These are phyloP conservation scores for Neopelma chrysocephalum DNA, from an alignment of 2,797 vertebrate species.

Conservation along the genomic window DNA sequence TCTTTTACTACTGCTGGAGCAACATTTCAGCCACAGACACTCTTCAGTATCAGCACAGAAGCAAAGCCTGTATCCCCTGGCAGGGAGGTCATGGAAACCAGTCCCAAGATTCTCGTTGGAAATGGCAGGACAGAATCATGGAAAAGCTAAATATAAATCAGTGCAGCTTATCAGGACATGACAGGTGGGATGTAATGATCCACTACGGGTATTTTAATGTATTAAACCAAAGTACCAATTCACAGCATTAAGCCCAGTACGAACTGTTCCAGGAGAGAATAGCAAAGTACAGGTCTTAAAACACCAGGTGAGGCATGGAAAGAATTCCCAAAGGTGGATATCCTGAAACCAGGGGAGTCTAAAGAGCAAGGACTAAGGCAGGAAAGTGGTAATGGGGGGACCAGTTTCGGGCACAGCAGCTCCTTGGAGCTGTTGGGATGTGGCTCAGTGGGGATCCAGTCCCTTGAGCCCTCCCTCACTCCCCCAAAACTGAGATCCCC, in stretches of 20 bases:
- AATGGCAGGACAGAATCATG: not conserved
- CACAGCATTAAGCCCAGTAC: not conserved
- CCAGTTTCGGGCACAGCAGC: not conserved
- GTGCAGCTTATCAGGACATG: not conserved
- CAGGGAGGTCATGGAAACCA: not conserved
- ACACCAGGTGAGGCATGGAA: not conserved
- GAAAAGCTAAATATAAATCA: not conserved
- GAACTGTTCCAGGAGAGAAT: not conserved
- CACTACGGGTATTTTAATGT: not conserved
- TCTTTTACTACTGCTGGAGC: not conserved
- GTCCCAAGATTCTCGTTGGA: not conserved
- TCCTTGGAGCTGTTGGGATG: not conserved
- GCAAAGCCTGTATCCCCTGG: not conserved
- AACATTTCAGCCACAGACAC: not conserved
- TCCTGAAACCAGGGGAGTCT: not conserved
- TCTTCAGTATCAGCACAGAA: not conserved
- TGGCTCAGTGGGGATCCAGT: too few species aligned
- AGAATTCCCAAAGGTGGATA: not conserved
- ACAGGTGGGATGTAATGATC: not conserved
- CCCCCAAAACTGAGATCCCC: not conserved
- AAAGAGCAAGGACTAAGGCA: not conserved
- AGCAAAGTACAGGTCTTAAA: not conserved
- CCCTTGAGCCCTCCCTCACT: not conserved
- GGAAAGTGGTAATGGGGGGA: not conserved
- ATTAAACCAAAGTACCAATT: not conserved